Evolutionary conservation across 2,888 invertebrate genomes (phyloP).

Genomic region (Osmoderma eremita): DNA sequence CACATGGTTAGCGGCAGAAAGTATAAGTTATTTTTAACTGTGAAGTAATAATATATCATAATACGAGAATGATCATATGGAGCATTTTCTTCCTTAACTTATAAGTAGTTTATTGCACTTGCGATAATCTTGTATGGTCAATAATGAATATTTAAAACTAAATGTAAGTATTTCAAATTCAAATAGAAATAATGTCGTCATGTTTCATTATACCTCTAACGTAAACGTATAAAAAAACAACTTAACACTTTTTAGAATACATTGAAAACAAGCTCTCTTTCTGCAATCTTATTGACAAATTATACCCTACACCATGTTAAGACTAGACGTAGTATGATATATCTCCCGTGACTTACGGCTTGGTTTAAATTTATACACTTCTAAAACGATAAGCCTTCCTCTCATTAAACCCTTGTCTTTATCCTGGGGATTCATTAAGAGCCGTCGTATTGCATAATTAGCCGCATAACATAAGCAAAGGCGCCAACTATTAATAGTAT

Average conservation of each 20-base stretch:
- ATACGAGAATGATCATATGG: no score
- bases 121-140: no score
- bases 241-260: not conserved
- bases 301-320: constrained; percentile 24
- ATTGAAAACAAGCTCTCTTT: not conserved
- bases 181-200: no score
- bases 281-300: constrained; percentile 26
- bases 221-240: no score
- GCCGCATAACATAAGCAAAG: constrained; percentile 19
- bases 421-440: constrained; percentile 1
- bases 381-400: constrained; percentile 11
- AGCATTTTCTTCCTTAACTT: no score
- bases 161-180: no score
- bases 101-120: no score
- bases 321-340: constrained; percentile 23
- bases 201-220: no score
- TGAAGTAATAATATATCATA: no score
- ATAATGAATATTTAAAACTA: no score
- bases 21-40: no score
- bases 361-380: constrained; percentile 19
- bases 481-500: constrained; percentile 31
- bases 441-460: constrained; percentile 24
- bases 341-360: constrained; percentile 16
- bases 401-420: not conserved
- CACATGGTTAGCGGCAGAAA: no score